Evolutionary conservation across 2,888 invertebrate species (phyloP).

Genomic region (Bembecia ichneumoniformis): DNA sequence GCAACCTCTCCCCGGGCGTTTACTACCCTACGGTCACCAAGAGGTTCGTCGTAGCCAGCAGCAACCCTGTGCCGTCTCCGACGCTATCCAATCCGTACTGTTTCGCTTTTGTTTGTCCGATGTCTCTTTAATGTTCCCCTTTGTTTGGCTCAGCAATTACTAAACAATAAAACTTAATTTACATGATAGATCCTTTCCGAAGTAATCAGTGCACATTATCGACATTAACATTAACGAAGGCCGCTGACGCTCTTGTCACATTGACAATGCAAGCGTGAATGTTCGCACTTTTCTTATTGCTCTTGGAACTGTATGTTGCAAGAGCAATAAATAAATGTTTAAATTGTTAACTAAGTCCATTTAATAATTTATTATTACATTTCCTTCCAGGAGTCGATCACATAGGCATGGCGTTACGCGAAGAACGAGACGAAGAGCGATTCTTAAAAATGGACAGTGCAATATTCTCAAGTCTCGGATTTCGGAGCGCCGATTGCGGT

Average conservation of each 20-base stretch:
- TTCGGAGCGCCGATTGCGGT: conserved; percentile 83
- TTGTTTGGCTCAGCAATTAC: conserved; percentile 20
- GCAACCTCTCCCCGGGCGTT: conserved; percentile 63
- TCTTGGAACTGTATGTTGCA: background rate
- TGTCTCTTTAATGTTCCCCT: conserved; percentile 15
- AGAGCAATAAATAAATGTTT: background rate
- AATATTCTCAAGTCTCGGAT: conserved; percentile 93
- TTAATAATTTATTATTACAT: conserved; percentile 4
- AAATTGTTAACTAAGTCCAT: no score
- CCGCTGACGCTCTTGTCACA: conserved; percentile 31
- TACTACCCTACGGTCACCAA: conserved; percentile 66
- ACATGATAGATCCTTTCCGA: conserved; percentile 37
- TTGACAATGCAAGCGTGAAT: conserved; percentile 44
- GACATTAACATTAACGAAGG: conserved; percentile 61
- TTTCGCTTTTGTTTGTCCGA: conserved; percentile 51
- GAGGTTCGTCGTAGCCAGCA: conserved; percentile 56
- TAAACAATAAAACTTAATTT: conserved; percentile 23
- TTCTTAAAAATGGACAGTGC: conserved; percentile 96
- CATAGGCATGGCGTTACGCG: conserved; percentile 78
- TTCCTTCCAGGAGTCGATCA: conserved; percentile 76
- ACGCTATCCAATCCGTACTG: conserved; percentile 50
- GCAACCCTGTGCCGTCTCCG: conserved; percentile 51
- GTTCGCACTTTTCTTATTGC: no score
- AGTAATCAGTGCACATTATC: conserved; percentile 38
- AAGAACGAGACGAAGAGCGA: conserved; percentile 84